These are phyloP conservation scores for Mormyrops boulengeri DNA, from an alignment of 2,797 vertebrate species.

Conservation along the genomic window DNA sequence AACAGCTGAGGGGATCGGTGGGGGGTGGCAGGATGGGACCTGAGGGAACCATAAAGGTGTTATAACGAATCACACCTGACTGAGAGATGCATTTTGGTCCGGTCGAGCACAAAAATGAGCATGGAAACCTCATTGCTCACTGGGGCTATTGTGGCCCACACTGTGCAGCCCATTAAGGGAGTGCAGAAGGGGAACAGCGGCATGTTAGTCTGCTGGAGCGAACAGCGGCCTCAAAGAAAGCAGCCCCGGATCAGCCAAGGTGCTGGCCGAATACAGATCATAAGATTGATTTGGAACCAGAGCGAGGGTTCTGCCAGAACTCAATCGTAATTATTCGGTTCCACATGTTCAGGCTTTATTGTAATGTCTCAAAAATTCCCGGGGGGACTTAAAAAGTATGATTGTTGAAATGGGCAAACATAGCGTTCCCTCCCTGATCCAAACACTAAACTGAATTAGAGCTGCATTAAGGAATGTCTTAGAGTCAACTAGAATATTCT, in stretches of 20 bases:
- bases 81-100: constrained; percentile 17
- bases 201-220: constrained; percentile 37
- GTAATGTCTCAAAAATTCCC: constrained; percentile 24
- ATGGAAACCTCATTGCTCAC: neutral
- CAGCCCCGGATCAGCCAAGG: constrained; percentile 44
- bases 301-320: constrained; percentile 34
- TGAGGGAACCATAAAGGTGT: constrained; percentile 28
- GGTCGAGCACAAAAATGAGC: neutral
- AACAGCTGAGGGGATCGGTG: constrained; percentile 33
- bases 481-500: neutral
- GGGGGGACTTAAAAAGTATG: constrained; percentile 2
- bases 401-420: constrained; percentile 4
- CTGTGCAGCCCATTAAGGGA: neutral
- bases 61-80: constrained; percentile 39
- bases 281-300: constrained; percentile 41
- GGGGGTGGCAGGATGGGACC: neutral
- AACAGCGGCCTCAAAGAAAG: constrained; percentile 38
- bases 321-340: constrained; percentile 27
- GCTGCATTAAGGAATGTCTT: constrained; percentile 10
- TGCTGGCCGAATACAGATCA: constrained; percentile 35
- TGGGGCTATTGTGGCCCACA: neutral
- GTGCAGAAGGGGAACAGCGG: constrained; percentile 35
- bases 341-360: constrained; percentile 47
- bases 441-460: constrained; percentile 15
- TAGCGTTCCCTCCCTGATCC: constrained; percentile 3